Conservation (phyloP, 2,888 invertebrate genomes). For the Mesorhabditis belari region DNA sequence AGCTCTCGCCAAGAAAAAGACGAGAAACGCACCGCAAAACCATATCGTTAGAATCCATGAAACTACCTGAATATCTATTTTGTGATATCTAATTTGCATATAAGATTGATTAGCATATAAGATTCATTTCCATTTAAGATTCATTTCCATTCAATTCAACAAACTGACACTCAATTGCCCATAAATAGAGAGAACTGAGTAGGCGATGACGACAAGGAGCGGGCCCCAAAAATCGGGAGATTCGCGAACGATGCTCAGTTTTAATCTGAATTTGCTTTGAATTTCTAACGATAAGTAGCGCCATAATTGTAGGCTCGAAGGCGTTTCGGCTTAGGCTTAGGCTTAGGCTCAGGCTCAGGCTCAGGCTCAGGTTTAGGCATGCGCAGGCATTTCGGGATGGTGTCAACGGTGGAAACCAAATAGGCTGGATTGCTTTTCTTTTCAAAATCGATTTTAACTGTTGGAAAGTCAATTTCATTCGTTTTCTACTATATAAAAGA, state of each 20-base stretch:
- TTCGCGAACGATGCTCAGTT: constrained; percentile 56
- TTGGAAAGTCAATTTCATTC: too few species aligned
- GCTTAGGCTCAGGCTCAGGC: neutral
- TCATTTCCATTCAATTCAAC: too few species aligned
- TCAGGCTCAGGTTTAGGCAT: neutral
- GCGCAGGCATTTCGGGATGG: neutral
- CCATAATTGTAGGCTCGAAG: neutral
- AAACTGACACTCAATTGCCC: constrained; percentile 57
- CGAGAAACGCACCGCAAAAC: constrained; percentile 57
- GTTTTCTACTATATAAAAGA: too few species aligned
- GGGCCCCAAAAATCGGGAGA: constrained; percentile 60
- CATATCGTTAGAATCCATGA: constrained; percentile 60
- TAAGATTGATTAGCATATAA: too few species aligned
- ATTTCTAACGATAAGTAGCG: too few species aligned
- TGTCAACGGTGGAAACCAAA: neutral
- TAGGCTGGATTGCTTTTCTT: neutral
- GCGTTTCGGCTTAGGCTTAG: neutral
- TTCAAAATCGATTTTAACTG: neutral
- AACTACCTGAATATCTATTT: constrained; percentile 58
- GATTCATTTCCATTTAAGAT: too few species aligned
- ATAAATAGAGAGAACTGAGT: constrained; percentile 57
- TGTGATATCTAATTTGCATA: too few species aligned
- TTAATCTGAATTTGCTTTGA: too few species aligned
- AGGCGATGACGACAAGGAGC: constrained; percentile 56
- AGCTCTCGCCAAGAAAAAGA: constrained; percentile 57